Evolutionary conservation across 1,140 invertebrate species (phyloP).

Genomic region (Cotesia vestalis): DNA sequence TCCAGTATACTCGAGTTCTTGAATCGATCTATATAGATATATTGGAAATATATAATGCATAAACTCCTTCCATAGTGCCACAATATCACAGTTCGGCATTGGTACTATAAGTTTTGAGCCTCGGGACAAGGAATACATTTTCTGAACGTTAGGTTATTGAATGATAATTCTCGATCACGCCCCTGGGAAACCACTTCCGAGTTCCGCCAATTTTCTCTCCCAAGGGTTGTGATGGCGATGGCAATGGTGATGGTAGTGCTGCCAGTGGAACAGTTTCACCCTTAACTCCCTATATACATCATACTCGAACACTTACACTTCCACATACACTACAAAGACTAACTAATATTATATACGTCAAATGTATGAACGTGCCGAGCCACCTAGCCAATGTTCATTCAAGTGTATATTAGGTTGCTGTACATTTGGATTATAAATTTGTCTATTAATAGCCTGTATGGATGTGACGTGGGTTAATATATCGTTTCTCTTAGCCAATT

Average conservation of each 20-base stretch:
- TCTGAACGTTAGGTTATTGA: constrained; percentile 29
- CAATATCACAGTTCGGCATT: background rate
- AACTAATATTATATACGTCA: background rate
- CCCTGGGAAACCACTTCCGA: constrained; percentile 30
- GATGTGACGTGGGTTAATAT: background rate
- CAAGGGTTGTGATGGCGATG: background rate
- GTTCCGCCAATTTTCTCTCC: constrained; percentile 21
- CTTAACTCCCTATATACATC: background rate
- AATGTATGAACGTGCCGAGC: constrained; percentile 14
- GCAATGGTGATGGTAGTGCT: too few relatives aligned
- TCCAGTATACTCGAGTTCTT: background rate
- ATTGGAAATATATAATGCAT: background rate
- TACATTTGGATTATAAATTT: constrained; percentile 8
- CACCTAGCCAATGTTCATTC: constrained; percentile 9
- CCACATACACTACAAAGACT: background rate
- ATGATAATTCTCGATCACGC: constrained; percentile 39
- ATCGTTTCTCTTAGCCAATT: constrained; percentile 1
- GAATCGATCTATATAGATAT: background rate
- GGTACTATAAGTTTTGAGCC: background rate
- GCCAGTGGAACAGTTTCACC: too few relatives aligned
- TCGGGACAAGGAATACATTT: constrained; percentile 13
- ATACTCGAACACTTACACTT: background rate
- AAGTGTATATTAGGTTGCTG: constrained; percentile 8
- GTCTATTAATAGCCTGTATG: constrained; percentile 18
- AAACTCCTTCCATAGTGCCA: background rate